These are phyloP conservation scores for Sciurus niger DNA, from an alignment of 2,113 vertebrate genomes.

Conservation along the genomic window DNA sequence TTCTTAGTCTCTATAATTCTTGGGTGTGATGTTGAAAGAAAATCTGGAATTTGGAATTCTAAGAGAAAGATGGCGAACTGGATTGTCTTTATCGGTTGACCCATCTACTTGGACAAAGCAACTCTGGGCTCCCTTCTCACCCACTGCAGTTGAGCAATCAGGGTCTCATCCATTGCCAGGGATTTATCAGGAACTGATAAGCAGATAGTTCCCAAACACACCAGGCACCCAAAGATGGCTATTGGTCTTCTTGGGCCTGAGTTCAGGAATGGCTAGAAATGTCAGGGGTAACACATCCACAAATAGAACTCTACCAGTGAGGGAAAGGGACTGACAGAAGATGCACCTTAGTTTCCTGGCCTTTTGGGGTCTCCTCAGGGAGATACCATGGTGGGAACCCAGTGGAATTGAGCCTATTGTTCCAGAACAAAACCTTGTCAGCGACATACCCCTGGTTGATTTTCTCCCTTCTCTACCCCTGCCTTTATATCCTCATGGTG, in stretches of 20 bases:
- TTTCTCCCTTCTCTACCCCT: background rate
- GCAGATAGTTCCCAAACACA: background rate
- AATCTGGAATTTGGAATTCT: background rate
- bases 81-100: background rate
- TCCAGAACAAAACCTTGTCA: fast-evolving
- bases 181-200: fast-evolving
- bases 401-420: fast-evolving
- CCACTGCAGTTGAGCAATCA: fast-evolving
- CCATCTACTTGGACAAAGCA: background rate
- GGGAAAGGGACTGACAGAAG: background rate
- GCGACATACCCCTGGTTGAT: background rate
- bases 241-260: background rate
- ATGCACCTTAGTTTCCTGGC: background rate
- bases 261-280: background rate
- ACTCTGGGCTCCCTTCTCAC: background rate
- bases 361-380: background rate
- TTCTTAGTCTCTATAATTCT: background rate
- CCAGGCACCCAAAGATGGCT: too few species aligned
- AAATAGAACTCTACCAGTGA: fast-evolving
- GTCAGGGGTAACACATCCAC: background rate
- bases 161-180: background rate
- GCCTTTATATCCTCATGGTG: background rate
- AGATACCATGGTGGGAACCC: background rate
- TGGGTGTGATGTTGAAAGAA: background rate
- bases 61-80: background rate